Evolutionary conservation across 2,888 invertebrate species (phyloP).

Genomic region (Rhamphomyia laevipes): DNA sequence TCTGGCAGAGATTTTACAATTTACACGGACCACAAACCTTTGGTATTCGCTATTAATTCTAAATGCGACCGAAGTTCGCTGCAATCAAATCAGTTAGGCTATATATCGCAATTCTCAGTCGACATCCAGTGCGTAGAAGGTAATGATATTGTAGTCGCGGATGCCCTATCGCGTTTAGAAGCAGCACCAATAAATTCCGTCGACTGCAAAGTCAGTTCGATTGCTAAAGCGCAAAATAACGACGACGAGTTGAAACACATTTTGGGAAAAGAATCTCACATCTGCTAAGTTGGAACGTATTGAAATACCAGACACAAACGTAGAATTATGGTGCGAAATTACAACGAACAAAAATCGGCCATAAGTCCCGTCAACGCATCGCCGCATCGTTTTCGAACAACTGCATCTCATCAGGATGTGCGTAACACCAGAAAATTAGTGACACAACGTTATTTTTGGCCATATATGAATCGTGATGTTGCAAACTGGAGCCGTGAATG

Average conservation of each 20-base stretch:
- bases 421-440: conserved; percentile 15
- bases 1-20: conserved; percentile 1
- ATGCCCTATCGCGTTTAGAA: background rate
- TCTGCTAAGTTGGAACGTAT: too few relatives aligned
- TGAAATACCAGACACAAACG: too few relatives aligned
- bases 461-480: conserved; percentile 19
- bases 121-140: background rate
- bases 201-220: too few relatives aligned
- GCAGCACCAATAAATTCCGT: background rate
- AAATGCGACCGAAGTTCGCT: background rate
- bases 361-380: conserved; percentile 12
- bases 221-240: too few relatives aligned
- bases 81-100: background rate
- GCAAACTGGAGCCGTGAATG: conserved; percentile 21
- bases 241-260: too few relatives aligned
- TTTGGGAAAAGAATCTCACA: too few relatives aligned
- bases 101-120: background rate
- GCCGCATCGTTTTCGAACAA: background rate
- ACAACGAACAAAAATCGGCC: conserved; percentile 9
- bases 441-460: conserved; percentile 19
- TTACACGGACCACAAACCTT: conserved; percentile 5
- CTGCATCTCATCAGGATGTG: conserved; percentile 13
- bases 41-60: background rate
- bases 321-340: background rate
- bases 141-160: background rate